Conservation (phyloP, 2,797 vertebrate genomes). For the Aphelocoma californica region DNA sequence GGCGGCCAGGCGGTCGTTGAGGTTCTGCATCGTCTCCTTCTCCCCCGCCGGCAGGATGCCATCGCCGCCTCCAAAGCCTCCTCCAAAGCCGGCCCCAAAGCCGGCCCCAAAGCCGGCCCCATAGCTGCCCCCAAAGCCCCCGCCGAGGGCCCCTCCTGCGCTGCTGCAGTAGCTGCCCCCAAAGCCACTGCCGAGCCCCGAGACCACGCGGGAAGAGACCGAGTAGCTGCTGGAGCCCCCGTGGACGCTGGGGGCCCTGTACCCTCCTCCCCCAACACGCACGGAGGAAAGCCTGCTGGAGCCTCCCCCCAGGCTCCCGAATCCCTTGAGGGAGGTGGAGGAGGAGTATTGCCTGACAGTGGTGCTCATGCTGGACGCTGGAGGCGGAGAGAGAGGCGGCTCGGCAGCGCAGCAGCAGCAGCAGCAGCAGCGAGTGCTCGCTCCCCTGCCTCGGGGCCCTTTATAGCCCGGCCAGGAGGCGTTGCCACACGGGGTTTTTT, state of each 20-base stretch:
- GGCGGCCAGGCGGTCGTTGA: conserved; percentile 89
- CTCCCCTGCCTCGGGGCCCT: conserved; percentile 6
- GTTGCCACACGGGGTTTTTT: background rate
- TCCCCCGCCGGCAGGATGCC: conserved; percentile 73
- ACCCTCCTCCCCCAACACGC: background rate
- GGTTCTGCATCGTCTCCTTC: conserved; percentile 95
- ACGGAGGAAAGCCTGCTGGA: conserved; percentile 59
- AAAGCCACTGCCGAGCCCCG: conserved; percentile 51
- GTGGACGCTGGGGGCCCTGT: conserved; percentile 64
- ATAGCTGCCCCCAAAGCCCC: background rate
- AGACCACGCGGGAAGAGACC: conserved; percentile 40
- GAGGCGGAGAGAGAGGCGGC: background rate
- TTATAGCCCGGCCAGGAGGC: conserved; percentile 55
- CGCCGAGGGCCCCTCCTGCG: background rate
- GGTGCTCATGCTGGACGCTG: conserved; percentile 30
- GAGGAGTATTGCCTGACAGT: conserved; percentile 63
- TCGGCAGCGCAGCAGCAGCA: background rate
- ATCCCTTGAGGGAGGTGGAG: conserved; percentile 66
- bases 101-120: background rate
- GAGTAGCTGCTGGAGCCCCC: conserved; percentile 58
- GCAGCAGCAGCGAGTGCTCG: background rate
- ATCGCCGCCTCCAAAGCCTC: background rate
- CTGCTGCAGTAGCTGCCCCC: conserved; percentile 57
- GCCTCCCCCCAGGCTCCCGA: background rate
- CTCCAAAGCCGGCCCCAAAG: conserved; percentile 30